Base-by-base conservation (phyloP, 2,888 invertebrate genomes). In the Thecophora atra region DNA sequence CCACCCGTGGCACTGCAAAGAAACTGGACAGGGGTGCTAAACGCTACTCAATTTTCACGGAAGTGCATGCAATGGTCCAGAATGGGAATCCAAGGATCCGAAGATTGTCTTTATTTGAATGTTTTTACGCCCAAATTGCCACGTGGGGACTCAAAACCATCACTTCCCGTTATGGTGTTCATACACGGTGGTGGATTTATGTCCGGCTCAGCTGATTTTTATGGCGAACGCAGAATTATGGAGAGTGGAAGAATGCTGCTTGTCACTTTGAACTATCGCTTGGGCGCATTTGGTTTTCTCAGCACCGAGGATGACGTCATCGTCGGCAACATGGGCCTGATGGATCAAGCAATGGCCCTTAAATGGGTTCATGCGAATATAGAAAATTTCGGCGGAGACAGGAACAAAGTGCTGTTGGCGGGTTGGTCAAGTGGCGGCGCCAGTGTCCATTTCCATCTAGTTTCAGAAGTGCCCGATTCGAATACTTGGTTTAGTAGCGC, bases 351-450 rank as follows among this genome's bases (percentile, higher is more conserved):
- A 26, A 86, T 91, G 76, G 93, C 92, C 0, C 84, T 94, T 37
- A 88, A 89, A 78, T 93, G 92, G 92, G 85, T 93, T 0, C 89
- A 90, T 71, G 85, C 89, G 65, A 91, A 93, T 81, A 91, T 93
- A 73, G 83, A 88, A 76, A 87, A 88, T 82, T 93, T 93, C 78
- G 92, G 92, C 0, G 94, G 93, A 0, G 90, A 93, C 85, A 89
- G 91, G 11, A 87, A 90, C 70, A 90, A 90, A 74, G 88, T 93
- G 30, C 91, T 92, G 0, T 82, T 93, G 15, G 86, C 89, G 0
- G 93, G 93, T 5, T 88, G 90, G 80, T 93, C 93, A 17, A 92
- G 93, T 0, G 93, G 93, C 0, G 93, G 91, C 47, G 91, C 91
- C 6, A 92, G 92, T 79, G 91, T 91, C 0, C 91, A 93, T 82